These are phyloP conservation scores for Drosophila kanekoi DNA, from an alignment of 2,888 invertebrate species.

Conservation along the genomic window DNA sequence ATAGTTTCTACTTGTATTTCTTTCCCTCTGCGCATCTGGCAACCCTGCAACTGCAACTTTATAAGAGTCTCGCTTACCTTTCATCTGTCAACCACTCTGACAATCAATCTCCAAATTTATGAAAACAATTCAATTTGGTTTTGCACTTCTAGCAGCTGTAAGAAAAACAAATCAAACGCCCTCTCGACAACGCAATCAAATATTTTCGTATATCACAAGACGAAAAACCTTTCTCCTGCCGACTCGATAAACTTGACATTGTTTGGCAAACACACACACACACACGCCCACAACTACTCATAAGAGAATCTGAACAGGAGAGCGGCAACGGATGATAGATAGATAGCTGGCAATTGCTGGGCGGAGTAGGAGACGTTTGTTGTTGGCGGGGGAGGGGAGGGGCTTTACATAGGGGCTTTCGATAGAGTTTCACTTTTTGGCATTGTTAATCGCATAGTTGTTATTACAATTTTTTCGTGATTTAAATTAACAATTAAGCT, in stretches of 20 bases:
- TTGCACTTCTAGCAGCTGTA: conserved; percentile 26
- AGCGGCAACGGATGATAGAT: background rate
- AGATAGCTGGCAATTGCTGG: background rate
- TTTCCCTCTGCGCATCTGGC: background rate
- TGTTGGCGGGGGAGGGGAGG: too few relatives aligned
- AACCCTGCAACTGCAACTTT: background rate
- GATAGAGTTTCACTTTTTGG: conserved; percentile 66
- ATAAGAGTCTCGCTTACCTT: background rate
- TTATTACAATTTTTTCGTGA: conserved; percentile 35
- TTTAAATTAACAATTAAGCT: conserved; percentile 73
- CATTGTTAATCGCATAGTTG: conserved; percentile 40
- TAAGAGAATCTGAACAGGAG: conserved; percentile 23
- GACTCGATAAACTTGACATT: conserved; percentile 41
- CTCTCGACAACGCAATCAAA: conserved; percentile 19
- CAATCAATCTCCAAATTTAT: conserved; percentile 29
- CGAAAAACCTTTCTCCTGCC: conserved; percentile 49
- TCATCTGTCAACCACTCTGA: conserved; percentile 17
- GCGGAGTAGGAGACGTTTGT: background rate
- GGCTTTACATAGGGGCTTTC: conserved; percentile 53
- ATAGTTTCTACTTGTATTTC: too few relatives aligned
- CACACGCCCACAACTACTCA: conserved; percentile 42
- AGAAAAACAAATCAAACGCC: conserved; percentile 25
- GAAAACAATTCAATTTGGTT: conserved; percentile 15
- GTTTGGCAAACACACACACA: conserved; percentile 50
- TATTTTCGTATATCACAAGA: background rate